Evolutionary conservation across 1,140 invertebrate species (phyloP).

Genomic region (Eurosta solidaginis): DNA sequence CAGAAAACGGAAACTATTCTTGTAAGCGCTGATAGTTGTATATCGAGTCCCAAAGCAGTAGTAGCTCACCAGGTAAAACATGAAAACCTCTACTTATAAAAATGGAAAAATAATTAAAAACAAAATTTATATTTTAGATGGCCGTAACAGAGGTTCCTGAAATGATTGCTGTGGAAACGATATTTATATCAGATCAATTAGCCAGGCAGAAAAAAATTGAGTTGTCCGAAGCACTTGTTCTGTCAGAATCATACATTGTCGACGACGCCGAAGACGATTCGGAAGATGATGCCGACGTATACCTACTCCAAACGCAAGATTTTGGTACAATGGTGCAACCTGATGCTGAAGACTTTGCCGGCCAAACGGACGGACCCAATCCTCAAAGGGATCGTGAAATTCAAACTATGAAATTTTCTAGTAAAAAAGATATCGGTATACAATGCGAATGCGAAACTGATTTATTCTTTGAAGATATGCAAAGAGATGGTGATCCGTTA

Average conservation of each 20-base stretch:
- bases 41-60: no score
- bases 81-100: no score
- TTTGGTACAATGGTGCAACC: background rate
- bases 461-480: background rate
- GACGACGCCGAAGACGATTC: background rate
- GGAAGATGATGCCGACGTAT: background rate
- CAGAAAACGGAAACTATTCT: no score
- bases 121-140: background rate
- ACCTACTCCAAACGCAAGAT: background rate
- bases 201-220: background rate
- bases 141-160: slow-evolving; percentile 13
- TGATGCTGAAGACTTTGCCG: background rate
- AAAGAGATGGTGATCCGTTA: background rate
- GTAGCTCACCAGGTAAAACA: background rate
- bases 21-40: no score
- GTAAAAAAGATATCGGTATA: background rate
- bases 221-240: background rate
- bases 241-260: background rate
- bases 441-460: background rate
- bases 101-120: background rate
- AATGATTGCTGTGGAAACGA: slow-evolving; percentile 22
- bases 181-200: slow-evolving; percentile 6
- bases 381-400: background rate
- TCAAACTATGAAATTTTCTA: background rate
- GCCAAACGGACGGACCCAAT: background rate